Evolutionary conservation across 2,113 vertebrate genomes (phyloP).

Genomic region (Podarcis raffonei): DNA sequence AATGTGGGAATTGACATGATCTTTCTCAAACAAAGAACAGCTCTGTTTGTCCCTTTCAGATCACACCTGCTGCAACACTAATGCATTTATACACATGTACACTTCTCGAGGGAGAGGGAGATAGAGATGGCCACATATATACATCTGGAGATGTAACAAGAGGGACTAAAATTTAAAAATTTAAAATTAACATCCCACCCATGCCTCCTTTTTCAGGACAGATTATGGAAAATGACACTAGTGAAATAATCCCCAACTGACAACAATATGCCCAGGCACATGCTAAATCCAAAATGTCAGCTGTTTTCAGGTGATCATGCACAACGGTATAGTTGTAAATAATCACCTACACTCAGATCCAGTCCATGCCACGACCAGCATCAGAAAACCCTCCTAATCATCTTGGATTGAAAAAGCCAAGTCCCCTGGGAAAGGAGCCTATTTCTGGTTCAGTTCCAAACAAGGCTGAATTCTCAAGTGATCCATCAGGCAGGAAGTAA

Average conservation of each 20-base stretch:
- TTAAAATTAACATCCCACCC: neutral
- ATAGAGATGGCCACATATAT: neutral
- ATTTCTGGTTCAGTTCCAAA: slow-evolving; percentile 19
- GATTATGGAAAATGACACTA: neutral
- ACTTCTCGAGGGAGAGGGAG: neutral
- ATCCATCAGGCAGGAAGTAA: slow-evolving; percentile 9
- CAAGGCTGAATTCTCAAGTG: neutral
- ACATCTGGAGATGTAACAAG: neutral
- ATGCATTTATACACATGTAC: neutral
- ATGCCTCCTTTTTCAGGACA: neutral
- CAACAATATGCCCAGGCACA: neutral
- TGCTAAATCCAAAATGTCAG: neutral
- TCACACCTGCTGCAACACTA: neutral
- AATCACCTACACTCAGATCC: slow-evolving; percentile 2
- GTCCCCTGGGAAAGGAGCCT: neutral
- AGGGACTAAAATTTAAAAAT: neutral
- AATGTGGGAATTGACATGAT: neutral
- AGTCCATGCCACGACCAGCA: slow-evolving; percentile 1
- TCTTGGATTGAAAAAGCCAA: slow-evolving; percentile 28
- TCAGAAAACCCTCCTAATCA: slow-evolving; percentile 17
- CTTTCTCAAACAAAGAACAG: neutral
- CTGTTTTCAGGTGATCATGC: slow-evolving; percentile 2
- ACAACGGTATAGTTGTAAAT: neutral
- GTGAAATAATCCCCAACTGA: neutral
- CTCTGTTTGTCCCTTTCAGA: neutral